Evolutionary conservation across 2,797 vertebrate genomes (phyloP).

Genomic region (Balearica regulorum): DNA sequence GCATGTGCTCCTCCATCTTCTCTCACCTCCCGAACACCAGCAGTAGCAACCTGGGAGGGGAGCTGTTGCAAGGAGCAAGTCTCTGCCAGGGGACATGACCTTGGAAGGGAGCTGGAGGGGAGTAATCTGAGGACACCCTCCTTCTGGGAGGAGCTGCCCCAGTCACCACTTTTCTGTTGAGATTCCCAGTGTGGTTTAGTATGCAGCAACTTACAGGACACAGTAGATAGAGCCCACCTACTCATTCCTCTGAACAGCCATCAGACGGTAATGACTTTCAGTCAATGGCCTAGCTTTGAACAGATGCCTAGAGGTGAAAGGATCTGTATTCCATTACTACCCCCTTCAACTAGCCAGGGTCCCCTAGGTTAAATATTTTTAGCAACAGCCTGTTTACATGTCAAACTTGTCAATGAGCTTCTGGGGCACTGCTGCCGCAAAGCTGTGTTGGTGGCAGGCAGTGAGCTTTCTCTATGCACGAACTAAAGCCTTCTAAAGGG

Average conservation of each 20-base stretch:
- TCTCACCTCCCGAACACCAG: background rate
- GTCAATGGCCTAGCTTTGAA: conserved; percentile 4
- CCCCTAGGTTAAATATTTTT: conserved; percentile 65
- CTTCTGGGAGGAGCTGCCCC: background rate
- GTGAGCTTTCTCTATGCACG: background rate
- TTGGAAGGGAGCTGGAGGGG: background rate
- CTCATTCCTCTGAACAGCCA: background rate
- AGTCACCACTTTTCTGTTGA: background rate
- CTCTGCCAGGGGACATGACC: background rate
- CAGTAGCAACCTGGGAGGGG: background rate
- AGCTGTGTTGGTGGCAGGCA: conserved; percentile 34
- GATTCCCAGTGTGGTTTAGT: background rate
- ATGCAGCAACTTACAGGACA: background rate
- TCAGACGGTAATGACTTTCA: background rate
- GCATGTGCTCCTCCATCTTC: background rate
- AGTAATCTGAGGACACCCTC: background rate
- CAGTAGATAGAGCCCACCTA: conserved; percentile 39
- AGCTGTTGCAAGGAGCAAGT: background rate
- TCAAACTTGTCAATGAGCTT: conserved; percentile 58
- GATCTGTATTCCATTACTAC: conserved; percentile 61
- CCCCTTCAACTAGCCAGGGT: conserved; percentile 29
- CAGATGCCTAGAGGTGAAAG: conserved; percentile 55
- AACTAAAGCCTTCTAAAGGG: conserved; percentile 41
- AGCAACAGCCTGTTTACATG: conserved; percentile 65
- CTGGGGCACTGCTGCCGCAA: conserved; percentile 28